Evolutionary conservation across 2,888 invertebrate species (phyloP).

Genomic region (Leucophenga maculata): DNA sequence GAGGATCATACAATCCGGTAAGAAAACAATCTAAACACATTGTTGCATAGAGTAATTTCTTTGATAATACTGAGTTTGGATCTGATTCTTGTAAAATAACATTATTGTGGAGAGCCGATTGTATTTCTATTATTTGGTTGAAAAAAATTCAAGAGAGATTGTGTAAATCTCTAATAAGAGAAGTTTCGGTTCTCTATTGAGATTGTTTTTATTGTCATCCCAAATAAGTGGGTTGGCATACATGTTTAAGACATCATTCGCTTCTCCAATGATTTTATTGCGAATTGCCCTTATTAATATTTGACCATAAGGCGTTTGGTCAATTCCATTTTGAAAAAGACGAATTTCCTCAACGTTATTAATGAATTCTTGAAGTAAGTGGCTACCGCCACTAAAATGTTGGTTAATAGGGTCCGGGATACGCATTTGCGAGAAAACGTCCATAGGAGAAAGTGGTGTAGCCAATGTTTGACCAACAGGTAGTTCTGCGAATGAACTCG

Average conservation of each 20-base stretch:
- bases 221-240: conserved; percentile 1
- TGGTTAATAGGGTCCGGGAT: too few species aligned
- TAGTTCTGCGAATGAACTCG: too few species aligned
- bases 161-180: too few species aligned
- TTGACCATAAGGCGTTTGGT: conserved; percentile 4
- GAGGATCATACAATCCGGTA: background rate
- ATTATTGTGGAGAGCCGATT: background rate
- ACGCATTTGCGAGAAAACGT: too few species aligned
- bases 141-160: background rate
- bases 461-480: too few species aligned
- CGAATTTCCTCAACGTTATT: background rate
- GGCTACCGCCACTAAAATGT: too few species aligned
- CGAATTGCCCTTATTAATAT: background rate
- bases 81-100: conserved; percentile 11
- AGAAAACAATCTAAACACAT: background rate
- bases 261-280: conserved; percentile 10
- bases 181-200: background rate
- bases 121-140: background rate
- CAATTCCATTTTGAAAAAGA: background rate
- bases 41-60: background rate
- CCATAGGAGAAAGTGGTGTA: too few species aligned
- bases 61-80: background rate
- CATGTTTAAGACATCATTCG: background rate
- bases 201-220: background rate
- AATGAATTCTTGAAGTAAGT: background rate